These are phyloP conservation scores for Amorpha juglandis DNA, from an alignment of 2,888 invertebrate genomes.

Conservation along the genomic window DNA sequence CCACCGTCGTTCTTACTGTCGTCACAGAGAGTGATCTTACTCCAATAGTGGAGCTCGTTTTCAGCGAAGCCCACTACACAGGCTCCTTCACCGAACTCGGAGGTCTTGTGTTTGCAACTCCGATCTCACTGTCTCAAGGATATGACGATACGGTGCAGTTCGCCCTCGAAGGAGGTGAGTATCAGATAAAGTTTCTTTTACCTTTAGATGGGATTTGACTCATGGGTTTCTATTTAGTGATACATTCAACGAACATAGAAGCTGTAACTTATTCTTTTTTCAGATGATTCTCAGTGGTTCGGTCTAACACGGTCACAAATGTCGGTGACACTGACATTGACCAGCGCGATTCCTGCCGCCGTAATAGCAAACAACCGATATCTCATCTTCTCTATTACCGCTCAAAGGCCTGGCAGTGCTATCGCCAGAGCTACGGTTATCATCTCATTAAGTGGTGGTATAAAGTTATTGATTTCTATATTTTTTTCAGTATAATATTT, in stretches of 20 bases:
- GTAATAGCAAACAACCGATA: background rate
- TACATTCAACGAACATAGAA: background rate
- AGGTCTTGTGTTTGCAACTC: slow-evolving; percentile 36
- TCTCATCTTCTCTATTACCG: background rate
- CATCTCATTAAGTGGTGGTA: background rate
- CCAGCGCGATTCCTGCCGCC: background rate
- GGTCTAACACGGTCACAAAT: background rate
- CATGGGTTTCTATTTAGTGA: background rate
- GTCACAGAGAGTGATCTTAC: slow-evolving; percentile 5
- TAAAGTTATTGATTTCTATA: no score
- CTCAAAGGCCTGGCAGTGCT: background rate
- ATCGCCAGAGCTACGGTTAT: background rate
- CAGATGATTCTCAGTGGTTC: background rate
- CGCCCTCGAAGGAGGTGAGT: slow-evolving; percentile 47
- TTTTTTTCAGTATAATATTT: no score
- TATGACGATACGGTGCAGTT: slow-evolving; percentile 43
- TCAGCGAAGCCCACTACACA: slow-evolving; percentile 42
- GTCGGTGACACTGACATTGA: background rate
- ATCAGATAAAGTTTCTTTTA: background rate
- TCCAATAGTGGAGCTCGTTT: slow-evolving; percentile 41
- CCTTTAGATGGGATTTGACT: background rate
- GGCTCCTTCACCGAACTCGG: slow-evolving; percentile 37
- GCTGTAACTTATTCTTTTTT: background rate
- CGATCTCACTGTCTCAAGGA: slow-evolving; percentile 40
- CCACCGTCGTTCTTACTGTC: slow-evolving; percentile 30